Base-by-base conservation (phyloP, 2,888 invertebrate species). In the Yponomeuta cagnagella region DNA sequence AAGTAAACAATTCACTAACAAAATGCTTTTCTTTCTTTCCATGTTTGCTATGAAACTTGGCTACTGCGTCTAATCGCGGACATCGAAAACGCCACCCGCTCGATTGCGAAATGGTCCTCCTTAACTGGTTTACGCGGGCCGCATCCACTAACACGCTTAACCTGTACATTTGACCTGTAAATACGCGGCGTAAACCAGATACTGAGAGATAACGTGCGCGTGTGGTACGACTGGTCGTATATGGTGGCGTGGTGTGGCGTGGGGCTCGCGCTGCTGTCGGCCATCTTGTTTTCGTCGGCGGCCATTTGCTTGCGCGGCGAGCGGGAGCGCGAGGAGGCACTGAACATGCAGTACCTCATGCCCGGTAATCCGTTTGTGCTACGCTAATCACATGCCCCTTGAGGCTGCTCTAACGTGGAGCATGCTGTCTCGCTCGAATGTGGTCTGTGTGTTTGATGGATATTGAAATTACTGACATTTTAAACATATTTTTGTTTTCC, bases 311-410 rank as follows among this genome's bases (percentile, higher is more conserved):
- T 98, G 89, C 95, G 97, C 88, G 97, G 96, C 89, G 98, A 98
- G 93, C 95, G 97, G 85, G 97, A 97, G 93, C 95, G 96, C 89
- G 98, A 98, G 91, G 97, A 98, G 93, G 97, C 97, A 90, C 95
- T 98, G 94, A 98, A 98, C 94, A 97, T 98, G 96, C 98, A 98
- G 94, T 98, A 98, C 93, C 95, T 98, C 93, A 98, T 98, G 98
- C 98, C 98, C 93, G 97, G 97, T 97, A 95, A 86, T 79, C 43
- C 78, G 84, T 83, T 82, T 67, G 10, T 72, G 71, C 77, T 58
- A 58, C 52, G 52, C 52, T 15, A 52, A 52, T 52, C 10, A 52
- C 15, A 6, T 52, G 43, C 8, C 43, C 43, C 43, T 8, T 43
- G 6, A 43, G 5, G 43, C 43, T 43, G 43, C 5, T 43, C 4